Base-by-base conservation (phyloP, 1,140 invertebrate species). In the Bacillus rossius region DNA sequence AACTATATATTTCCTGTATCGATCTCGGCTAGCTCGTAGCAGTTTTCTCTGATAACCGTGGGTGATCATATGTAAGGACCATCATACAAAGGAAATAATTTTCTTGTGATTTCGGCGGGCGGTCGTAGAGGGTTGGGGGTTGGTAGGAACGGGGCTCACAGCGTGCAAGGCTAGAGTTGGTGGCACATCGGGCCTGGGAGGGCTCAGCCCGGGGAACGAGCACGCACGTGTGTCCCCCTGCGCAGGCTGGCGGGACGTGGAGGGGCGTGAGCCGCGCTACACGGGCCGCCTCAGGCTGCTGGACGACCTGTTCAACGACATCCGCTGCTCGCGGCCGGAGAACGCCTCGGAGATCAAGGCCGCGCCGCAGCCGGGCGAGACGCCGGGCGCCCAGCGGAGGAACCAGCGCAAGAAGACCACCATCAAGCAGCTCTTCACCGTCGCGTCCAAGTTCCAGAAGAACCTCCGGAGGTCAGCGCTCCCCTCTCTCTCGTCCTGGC, bases 391-490 rank as follows among this genome's bases (percentile, higher is more conserved):
- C 26, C 75, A 79, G 3, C 77, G 77, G 2, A 78, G 76, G 2
- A 66, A 79, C 40, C 80, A 87, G 69, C 72, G 82, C 60, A 92
- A 94, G 70, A 91, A 92, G 58, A 91, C 92, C 50, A 93, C 93
- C 43, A 93, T 98, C 43, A 91, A 95, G 65, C 93, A 96, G 69
- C 80, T 98, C 1, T 98, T 98, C 71, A 90, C 92, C 0, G 89
- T 92, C 2, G 88, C 92, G 8, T 92, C 92, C 63, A 98, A 98
- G 73, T 97, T 98, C 70, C 92, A 96, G 71, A 97, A 96, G 72
- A 87, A 87, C 67, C 75, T 98, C 37, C 84, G 91, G 71, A 87
- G 90, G 88, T 90, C 75, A 64, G 41, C 58, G 37, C 58, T 52
- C 17, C 49, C 47, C 2, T 17, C 7, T 52, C 8, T 14, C 0